Evolutionary conservation across 1,140 invertebrate genomes (phyloP).

Genomic region (Delia radicum): DNA sequence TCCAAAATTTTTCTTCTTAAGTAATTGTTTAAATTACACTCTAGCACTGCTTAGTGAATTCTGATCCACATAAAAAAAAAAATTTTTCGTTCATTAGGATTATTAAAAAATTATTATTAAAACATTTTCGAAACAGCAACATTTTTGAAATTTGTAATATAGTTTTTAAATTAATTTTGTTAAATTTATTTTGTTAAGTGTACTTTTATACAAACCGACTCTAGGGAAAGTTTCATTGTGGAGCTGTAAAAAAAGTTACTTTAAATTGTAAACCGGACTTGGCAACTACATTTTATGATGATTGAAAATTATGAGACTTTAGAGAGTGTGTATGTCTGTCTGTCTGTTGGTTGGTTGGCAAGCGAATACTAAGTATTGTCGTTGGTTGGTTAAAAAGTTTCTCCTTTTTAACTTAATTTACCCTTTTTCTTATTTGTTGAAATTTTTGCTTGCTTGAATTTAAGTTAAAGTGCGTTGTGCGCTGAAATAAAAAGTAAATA

Average conservation of each 20-base stretch:
- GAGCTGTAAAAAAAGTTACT: neutral
- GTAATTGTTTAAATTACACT: no score
- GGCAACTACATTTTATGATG: constrained; percentile 22
- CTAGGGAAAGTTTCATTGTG: neutral
- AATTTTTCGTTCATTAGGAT: no score
- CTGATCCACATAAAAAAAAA: no score
- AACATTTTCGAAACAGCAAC: no score
- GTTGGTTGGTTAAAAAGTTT: neutral
- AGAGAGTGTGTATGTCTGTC: neutral
- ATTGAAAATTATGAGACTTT: constrained; percentile 26
- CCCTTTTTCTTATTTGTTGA: neutral
- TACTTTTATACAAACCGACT: no score
- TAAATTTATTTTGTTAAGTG: no score
- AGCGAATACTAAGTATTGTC: neutral
- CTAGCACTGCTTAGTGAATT: no score
- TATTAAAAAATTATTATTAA: no score
- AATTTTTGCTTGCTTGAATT: neutral
- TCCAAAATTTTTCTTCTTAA: no score
- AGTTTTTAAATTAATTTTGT: no score
- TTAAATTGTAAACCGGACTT: constrained; percentile 14
- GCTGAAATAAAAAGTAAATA: neutral
- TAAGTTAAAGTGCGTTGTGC: neutral
- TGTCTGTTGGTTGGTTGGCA: neutral
- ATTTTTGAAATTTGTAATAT: no score
- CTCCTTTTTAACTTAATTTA: neutral